Evolutionary conservation across 2,797 vertebrate genomes (phyloP), one percentile per base, ranked within the genome.

Genomic region (Decapterus maruadsi): DNA sequence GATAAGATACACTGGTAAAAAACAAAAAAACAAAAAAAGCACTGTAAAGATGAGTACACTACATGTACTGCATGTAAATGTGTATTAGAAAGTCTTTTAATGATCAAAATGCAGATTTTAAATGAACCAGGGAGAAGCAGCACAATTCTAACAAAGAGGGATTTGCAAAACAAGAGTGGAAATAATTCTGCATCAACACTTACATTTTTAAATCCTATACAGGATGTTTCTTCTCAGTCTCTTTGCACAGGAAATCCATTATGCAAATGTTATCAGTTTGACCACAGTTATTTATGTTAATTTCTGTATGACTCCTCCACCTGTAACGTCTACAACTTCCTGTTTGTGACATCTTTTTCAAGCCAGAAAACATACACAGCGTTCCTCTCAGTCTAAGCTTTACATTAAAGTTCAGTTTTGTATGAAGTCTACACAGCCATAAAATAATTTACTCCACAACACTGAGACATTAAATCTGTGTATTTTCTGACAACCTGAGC

Each of bases 341-440:
- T 75, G 22, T 65, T 78, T 62, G 55, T 63, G 20, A 38, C 17
- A 40, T 50, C 59, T 60, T 55, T 48, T 68, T 65, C 22, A 60
- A 50, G 20, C 8, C 13, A 62, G 13, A 62, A 59, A 70, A 31
- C 2, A 31, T 78, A 34, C 68, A 16, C n/a, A 14, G 4, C 9
- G 13, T 60, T 40, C 1, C 31, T 26, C 40, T 53, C 1, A 14
- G 12, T 29, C 42, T 26, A 12, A 43, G 14, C 19, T 48, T 48
- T 16, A 46, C 3, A 19, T 48, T 48, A 69, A 46, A 51, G 58
- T n/a, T 20, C 26, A n/a, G 34, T 8, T 38, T 31, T 20, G 31
- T 61, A 19, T 10, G 55, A 40, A 68, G 5, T 58, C 8, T 16
- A 16, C 2, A 20, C 19, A 22, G 26, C 12, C 34, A 13, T 9